Percentiles rank a stretch among this genome's conserved stretches.
These are phyloP conservation scores for Tinea pellionella DNA, from an alignment of 2,888 invertebrate genomes.

Conservation along the genomic window DNA sequence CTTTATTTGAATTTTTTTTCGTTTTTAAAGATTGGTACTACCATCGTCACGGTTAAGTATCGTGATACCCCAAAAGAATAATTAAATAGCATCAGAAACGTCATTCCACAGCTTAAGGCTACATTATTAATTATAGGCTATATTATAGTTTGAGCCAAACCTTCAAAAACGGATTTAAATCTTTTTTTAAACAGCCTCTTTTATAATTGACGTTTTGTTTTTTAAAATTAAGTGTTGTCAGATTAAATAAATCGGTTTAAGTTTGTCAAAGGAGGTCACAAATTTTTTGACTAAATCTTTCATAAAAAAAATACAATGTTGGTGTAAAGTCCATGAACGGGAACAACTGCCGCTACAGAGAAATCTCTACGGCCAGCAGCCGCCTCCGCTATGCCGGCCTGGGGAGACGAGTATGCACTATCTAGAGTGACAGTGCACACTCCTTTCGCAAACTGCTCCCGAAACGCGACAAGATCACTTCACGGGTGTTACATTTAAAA, in stretches of 20 bases:
- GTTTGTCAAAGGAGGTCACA: not conserved
- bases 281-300: not conserved
- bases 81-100: conserved; percentile 1
- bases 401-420: too few relatives aligned
- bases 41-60: not conserved
- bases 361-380: too few relatives aligned
- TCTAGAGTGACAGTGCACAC: too few relatives aligned
- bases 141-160: not conserved
- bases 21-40: too few relatives aligned
- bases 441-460: too few relatives aligned
- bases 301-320: too few relatives aligned
- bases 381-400: too few relatives aligned
- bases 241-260: conserved; percentile 1
- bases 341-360: too few relatives aligned
- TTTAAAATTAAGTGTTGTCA: not conserved
- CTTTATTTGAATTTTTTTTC: too few relatives aligned
- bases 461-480: too few relatives aligned
- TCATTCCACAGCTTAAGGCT: conserved; percentile 2
- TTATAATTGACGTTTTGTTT: not conserved
- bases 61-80: not conserved
- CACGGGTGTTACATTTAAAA: too few relatives aligned
- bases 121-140: not conserved
- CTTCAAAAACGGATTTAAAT: not conserved
- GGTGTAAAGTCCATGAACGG: too few relatives aligned
- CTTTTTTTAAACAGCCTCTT: not conserved